Percentiles rank a stretch among this genome's conserved stretches.
Conservation (phyloP, 2,888 invertebrate genomes). For the Lepidocyrtoides sp. region DNA sequence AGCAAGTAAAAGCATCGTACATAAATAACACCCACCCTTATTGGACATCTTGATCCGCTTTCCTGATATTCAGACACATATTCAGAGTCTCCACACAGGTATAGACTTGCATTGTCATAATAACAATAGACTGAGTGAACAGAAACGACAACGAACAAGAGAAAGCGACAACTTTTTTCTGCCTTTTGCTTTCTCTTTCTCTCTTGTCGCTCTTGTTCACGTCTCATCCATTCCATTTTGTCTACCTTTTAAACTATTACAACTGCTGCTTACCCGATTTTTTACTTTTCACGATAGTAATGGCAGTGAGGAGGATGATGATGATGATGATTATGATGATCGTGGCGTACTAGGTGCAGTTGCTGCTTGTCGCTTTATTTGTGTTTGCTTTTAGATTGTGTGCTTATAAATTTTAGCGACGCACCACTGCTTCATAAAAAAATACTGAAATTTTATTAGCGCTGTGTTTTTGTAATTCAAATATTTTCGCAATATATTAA, state of each 20-base stretch:
- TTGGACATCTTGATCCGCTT: slow-evolving; percentile 50
- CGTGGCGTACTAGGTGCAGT: not conserved
- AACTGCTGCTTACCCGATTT: not conserved
- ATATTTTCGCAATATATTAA: too few species aligned
- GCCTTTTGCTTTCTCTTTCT: slow-evolving; percentile 7
- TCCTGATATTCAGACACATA: not conserved
- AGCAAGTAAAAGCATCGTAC: slow-evolving; percentile 25
- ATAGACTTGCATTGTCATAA: not conserved
- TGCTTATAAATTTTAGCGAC: too few species aligned
- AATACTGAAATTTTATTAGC: too few species aligned
- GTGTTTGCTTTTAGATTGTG: too few species aligned
- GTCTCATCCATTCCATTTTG: slow-evolving; percentile 21
- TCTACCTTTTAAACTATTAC: not conserved
- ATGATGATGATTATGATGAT: not conserved
- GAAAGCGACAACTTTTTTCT: slow-evolving; percentile 14
- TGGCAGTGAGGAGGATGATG: not conserved
- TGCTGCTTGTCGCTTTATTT: not conserved
- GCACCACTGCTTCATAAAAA: too few species aligned
- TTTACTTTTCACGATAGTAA: not conserved
- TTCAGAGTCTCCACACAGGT: too few species aligned
- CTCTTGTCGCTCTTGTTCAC: not conserved
- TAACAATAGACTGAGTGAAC: not conserved
- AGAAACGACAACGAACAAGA: not conserved
- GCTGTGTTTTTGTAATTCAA: too few species aligned
- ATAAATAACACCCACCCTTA: slow-evolving; percentile 28